These are phyloP conservation scores for Episyrphus balteatus DNA, from an alignment of 1,140 invertebrate genomes.

Conservation along the genomic window DNA sequence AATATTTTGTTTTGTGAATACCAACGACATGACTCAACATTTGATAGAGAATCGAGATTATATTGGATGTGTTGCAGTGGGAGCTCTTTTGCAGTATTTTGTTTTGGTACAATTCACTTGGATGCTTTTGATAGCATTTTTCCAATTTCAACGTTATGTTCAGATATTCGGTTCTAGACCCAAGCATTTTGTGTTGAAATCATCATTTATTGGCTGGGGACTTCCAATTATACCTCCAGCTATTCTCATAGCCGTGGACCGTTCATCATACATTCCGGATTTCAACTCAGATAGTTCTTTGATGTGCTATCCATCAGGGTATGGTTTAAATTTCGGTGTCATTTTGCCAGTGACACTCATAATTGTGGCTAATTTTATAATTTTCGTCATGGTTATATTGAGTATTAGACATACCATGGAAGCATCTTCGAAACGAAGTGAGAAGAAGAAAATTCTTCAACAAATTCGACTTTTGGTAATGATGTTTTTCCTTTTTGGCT, in stretches of 20 bases:
- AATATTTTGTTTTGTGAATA: constrained; percentile 44
- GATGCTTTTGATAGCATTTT: constrained; percentile 51
- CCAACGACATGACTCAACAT: constrained; percentile 23
- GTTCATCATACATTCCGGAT: constrained; percentile 39
- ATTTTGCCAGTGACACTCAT: constrained; percentile 45
- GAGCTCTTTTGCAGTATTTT: constrained; percentile 47
- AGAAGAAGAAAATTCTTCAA: constrained; percentile 40
- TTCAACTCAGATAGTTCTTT: constrained; percentile 13
- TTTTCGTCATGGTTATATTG: constrained; percentile 46
- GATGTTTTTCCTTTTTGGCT: constrained; percentile 50
- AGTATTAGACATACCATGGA: constrained; percentile 41
- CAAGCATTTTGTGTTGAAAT: constrained; percentile 40
- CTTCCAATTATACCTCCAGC: constrained; percentile 42
- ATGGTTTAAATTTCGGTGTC: constrained; percentile 41
- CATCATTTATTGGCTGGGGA: constrained; percentile 42
- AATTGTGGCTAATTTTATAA: constrained; percentile 40
- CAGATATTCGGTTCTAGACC: constrained; percentile 43
- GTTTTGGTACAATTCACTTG: constrained; percentile 51
- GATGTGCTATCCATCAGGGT: constrained; percentile 48
- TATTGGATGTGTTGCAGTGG: constrained; percentile 38
- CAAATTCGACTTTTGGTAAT: constrained; percentile 47
- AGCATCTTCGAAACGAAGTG: constrained; percentile 36
- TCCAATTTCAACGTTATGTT: constrained; percentile 52
- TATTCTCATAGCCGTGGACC: constrained; percentile 37
- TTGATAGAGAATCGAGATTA: constrained; percentile 6